Evolutionary conservation across 2,888 invertebrate species (phyloP), one percentile per base, ranked within the genome.

Genomic region (Hemistola chrysoprasaria): DNA sequence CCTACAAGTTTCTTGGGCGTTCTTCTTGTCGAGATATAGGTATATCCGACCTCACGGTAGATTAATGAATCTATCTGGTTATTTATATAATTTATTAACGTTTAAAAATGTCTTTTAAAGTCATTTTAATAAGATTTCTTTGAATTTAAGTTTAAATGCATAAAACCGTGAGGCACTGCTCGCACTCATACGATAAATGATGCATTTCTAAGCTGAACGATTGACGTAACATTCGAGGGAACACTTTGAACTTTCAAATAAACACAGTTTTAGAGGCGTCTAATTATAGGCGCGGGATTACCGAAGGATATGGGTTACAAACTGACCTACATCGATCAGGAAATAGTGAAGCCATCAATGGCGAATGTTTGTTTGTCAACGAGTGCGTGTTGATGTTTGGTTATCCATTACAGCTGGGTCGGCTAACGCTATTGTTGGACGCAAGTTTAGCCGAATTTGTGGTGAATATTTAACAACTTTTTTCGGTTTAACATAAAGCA

Each of bases 361-460:
- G 40, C 51, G 52, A 47, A 50, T 53, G 50, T 51, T 47, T 56
- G 54, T 61, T 59, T 63, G 60, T 65, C 49, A 78, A 77, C 70
- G 72, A 52, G 50, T 54, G 61, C 58, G 56, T 45, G 46, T n/a
- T n/a, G n/a, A n/a, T 80, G 78, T 84, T 83, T 82, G 77, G 65
- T 64, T 56, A 75, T 59, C 81, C 80, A 84, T 85, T 84, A 81
- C 78, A 75, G 67, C 75, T 68, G 66, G 73, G 66, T 59, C 70
- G 56, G 51, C 52, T 53, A 52, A 52, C 31, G 26, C 30, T 16
- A 16, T 16, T 16, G 16, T 16, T 16, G 16, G 16, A 16, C 16
- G 16, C 4, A 4, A 4, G 16, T 16, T 16, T 16, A 16, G 16
- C 16, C 16, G 16, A 16, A 4, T 16, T 16, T 16, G 2, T 3